Evolutionary conservation across 2,888 invertebrate species (phyloP), one percentile per base, ranked within the genome.

Genomic region (Cryptocheilus praepositus): DNA sequence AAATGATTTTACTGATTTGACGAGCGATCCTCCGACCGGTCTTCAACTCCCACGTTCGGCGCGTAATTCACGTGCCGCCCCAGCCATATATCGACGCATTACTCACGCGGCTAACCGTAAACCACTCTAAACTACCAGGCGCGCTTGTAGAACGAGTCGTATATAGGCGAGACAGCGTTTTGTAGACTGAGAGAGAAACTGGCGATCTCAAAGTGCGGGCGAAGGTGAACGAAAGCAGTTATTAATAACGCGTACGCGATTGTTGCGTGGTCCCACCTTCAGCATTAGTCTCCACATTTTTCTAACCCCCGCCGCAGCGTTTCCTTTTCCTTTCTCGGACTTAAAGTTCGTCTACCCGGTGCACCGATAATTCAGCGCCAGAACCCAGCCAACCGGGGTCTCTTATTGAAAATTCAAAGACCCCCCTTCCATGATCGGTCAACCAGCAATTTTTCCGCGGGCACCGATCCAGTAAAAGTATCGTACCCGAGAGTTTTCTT

Each of bases 211-310:
- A 46, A 57, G 58, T 44, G 66, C 71, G 72, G 69, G 64, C 46
- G 53, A 49, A 63, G 71, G 66, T 70, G 76, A 80, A 82, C 79
- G 76, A 80, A 81, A 82, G 84, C 81, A 80, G 81, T 81, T 83
- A 83, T 86, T 84, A 85, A 85, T 81, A 83, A 84, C 80, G 81
- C 75, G 72, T 71, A 77, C 74, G 77, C 66, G 67, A 75, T 71
- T 67, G 66, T 81, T 76, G 80, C 78, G 77, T 79, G 79, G 80
- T 82, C 77, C 78, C 77, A 76, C 69, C 67, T 73, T 76, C 71
- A 8, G 36, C 36, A 36, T 36, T 36, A 36, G 36, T 59, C 64
- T 60, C 61, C 63, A 69, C 52, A 19, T 55, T 59, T 61, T 46
- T 51, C 21, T 28, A 59, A 25, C 75, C 73, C 64, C 75, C 71